Evolutionary conservation across 2,888 invertebrate species (phyloP), one percentile per base, ranked within the genome.

Genomic region (Euclidia mi): DNA sequence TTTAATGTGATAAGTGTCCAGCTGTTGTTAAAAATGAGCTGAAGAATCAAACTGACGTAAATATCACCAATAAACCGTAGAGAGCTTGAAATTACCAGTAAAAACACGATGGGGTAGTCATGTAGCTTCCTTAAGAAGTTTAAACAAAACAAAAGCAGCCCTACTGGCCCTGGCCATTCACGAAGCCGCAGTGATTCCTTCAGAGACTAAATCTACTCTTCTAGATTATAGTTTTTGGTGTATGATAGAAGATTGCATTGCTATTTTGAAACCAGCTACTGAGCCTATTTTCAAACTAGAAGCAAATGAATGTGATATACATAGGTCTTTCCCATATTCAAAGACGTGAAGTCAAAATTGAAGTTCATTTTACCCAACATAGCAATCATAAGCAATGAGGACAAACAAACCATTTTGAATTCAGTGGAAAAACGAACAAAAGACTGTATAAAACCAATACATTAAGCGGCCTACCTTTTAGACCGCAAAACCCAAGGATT

Each of bases 401-500:
- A 38, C 17, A 56, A 56, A 44, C 17, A 56, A 20, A 17, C 25
- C 10, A 48, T 57, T 50, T 14, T 45, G 10, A 29, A 29, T 3
- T 28, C 20, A 15, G 35, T 59, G 15, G 34, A 43, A 11, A 35
- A 43, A 25, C 25, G 58, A 41, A 49, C 18, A 11, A 20, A 29
- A 28, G 28, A 32, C n/a, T 43, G 32, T 17, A 14, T 59, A 18
- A 45, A 53, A 49, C 58, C 58, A 10, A 32, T 57, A 1, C 57
- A 51, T 35, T 57, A 45, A n/a, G 51, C 57, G 15, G 53, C 53
- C 9, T 42, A 46, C 38, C 18, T 56, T 3, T 18, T 57, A 3
- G 43, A 51, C 34, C 57, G 51, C 17, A 47, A 18, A 17, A 38
- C 29, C 10, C 50, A 45, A 42, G 57, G 57, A 11, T 6, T 37